Evolutionary conservation across 2,888 invertebrate genomes (phyloP).

Genomic region (Macrosoma leucophasiata): DNA sequence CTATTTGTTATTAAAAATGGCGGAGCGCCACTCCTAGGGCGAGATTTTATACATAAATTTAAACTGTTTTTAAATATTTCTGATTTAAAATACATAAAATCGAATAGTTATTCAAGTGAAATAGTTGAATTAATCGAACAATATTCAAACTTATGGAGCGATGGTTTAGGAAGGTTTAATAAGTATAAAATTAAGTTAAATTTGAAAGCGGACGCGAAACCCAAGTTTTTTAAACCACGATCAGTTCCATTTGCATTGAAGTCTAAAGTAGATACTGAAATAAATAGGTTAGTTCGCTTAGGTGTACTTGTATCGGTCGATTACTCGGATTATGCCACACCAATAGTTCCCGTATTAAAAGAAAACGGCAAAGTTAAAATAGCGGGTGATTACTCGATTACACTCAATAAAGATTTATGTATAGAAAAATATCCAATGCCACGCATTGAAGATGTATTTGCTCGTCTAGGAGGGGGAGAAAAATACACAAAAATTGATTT

Average conservation of each 20-base stretch:
- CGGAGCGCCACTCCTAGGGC: constrained; percentile 19
- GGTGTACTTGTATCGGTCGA: constrained; percentile 12
- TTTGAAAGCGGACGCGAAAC: constrained; percentile 18
- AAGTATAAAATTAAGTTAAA: constrained; percentile 15
- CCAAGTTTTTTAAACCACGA: constrained; percentile 20
- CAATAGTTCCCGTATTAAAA: constrained; percentile 19
- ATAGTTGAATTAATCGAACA: neutral
- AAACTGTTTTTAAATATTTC: constrained; percentile 5
- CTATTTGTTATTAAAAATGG: constrained; percentile 25
- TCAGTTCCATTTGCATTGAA: constrained; percentile 13
- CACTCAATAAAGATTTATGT: constrained; percentile 19
- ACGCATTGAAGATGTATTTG: constrained; percentile 3
- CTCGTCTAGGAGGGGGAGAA: constrained; percentile 11
- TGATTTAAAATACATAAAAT: constrained; percentile 5
- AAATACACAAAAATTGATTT: constrained; percentile 19
- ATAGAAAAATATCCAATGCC: constrained; percentile 15
- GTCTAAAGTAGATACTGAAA: constrained; percentile 10
- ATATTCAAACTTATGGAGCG: constrained; percentile 16
- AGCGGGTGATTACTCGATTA: constrained; percentile 19
- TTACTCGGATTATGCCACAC: constrained; percentile 18
- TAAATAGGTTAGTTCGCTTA: constrained; percentile 10
- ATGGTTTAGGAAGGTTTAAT: constrained; percentile 15
- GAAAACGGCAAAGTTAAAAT: constrained; percentile 13
- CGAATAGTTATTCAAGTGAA: constrained; percentile 1
- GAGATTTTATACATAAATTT: constrained; percentile 22